Evolutionary conservation across 1,140 invertebrate species (phyloP).

Genomic region (Heliconius hermathena): DNA sequence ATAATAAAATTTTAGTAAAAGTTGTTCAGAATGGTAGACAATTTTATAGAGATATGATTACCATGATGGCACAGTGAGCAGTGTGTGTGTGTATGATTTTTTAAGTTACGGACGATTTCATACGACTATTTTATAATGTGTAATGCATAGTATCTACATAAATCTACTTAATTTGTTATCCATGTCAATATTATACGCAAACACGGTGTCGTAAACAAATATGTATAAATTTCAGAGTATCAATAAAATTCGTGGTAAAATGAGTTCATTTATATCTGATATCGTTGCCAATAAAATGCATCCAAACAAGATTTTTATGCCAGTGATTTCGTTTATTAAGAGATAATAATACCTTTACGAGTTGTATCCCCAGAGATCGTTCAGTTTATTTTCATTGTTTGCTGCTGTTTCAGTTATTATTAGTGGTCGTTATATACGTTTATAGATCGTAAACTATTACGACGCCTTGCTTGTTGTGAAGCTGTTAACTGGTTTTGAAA

Average conservation of each 20-base stretch:
- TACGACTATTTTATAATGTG: neutral
- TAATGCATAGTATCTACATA: neutral
- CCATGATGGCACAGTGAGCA: too few species aligned
- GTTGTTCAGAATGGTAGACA: too few species aligned
- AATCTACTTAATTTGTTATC: conserved; percentile 20
- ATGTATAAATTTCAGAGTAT: conserved; percentile 37
- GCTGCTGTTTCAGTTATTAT: conserved; percentile 79
- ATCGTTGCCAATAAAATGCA: conserved; percentile 61
- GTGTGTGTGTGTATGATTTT: too few species aligned
- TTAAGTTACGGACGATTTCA: neutral
- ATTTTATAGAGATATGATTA: too few species aligned
- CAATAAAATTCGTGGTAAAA: conserved; percentile 42
- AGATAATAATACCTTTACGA: conserved; percentile 80
- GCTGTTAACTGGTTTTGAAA: conserved; percentile 72
- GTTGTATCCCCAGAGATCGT: conserved; percentile 65
- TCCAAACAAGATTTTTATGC: conserved; percentile 74
- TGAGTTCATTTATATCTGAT: conserved; percentile 66
- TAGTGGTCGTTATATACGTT: conserved; percentile 78
- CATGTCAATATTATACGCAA: conserved; percentile 22
- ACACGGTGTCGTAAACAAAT: conserved; percentile 37
- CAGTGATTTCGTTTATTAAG: conserved; percentile 76
- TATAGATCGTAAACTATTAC: conserved; percentile 77
- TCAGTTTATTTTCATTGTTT: conserved; percentile 76
- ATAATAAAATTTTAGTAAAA: too few species aligned
- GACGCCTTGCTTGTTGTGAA: conserved; percentile 73